Percentiles rank a stretch among this genome's conserved stretches.
phyloP scores from a whole-genome alignment of 1,140 invertebrate species.

The Aethina tumida region DNA sequence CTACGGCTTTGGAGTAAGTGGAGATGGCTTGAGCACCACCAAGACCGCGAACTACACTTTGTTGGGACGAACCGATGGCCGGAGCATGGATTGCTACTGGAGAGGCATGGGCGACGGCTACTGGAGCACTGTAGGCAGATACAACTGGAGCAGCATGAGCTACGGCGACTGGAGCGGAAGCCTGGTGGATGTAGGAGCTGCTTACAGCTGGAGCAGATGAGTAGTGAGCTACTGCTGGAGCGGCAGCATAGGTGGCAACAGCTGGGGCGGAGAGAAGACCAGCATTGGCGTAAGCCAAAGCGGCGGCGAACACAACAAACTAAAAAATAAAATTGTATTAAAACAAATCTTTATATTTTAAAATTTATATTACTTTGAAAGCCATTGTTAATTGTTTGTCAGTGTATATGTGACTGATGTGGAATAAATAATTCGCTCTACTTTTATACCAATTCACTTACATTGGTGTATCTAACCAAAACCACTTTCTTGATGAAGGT shows the following conservation, averaged over 20 bases:
- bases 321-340: constrained; percentile 14
- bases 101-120: constrained; percentile 9
- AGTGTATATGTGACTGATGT: background rate
- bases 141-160: constrained; percentile 24
- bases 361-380: background rate
- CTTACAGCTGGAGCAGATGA: constrained; percentile 16
- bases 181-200: constrained; percentile 17
- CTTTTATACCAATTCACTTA: background rate
- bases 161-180: constrained; percentile 23
- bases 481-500: background rate
- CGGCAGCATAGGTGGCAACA: constrained; percentile 14
- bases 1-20: constrained; percentile 41
- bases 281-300: constrained; percentile 29
- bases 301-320: constrained; percentile 25
- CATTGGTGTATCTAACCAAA: background rate
- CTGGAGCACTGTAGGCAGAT: constrained; percentile 17
- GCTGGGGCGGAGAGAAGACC: constrained; percentile 18
- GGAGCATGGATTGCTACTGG: constrained; percentile 39
- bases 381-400: background rate
- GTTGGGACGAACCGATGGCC: constrained; percentile 43
- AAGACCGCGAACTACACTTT: constrained; percentile 45
- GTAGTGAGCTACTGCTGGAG: constrained; percentile 13
- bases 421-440: background rate
- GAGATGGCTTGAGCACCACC: constrained; percentile 46
- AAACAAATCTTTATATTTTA: background rate